These are phyloP conservation scores for Lithophane socia DNA, from an alignment of 2,888 invertebrate genomes.

Conservation along the genomic window DNA sequence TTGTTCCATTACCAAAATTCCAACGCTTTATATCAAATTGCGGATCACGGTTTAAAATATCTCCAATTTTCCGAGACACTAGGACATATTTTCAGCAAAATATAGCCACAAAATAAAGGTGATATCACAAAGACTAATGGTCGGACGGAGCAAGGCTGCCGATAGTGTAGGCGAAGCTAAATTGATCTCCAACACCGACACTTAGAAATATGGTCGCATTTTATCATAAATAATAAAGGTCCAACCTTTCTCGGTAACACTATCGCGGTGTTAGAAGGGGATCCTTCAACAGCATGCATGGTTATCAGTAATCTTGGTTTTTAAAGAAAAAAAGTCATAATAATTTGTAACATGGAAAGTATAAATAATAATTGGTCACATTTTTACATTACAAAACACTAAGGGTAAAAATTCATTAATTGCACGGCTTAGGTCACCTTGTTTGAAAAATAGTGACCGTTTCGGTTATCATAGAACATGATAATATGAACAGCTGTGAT, in stretches of 20 bases:
- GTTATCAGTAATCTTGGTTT: slow-evolving; percentile 32
- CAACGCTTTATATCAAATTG: not conserved
- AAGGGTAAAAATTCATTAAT: not conserved
- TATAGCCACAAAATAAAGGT: slow-evolving; percentile 19
- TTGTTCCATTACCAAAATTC: not conserved
- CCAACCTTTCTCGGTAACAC: slow-evolving; percentile 56
- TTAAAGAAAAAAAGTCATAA: not conserved
- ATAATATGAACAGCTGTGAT: not conserved
- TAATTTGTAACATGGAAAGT: not conserved
- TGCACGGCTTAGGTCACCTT: not conserved
- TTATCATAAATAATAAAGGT: slow-evolving; percentile 71
- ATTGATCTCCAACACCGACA: slow-evolving; percentile 71
- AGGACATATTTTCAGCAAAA: not conserved
- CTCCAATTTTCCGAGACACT: not conserved
- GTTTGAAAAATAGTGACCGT: not conserved
- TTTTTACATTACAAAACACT: not conserved
- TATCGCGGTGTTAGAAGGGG: slow-evolving; percentile 36
- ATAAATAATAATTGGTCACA: not conserved
- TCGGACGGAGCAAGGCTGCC: slow-evolving; percentile 42
- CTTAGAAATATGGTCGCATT: slow-evolving; percentile 71
- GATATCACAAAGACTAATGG: slow-evolving; percentile 66
- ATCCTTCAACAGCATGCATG: slow-evolving; percentile 66
- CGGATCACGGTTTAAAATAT: slow-evolving; percentile 1
- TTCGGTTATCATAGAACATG: not conserved
- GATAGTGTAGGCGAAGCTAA: slow-evolving; percentile 71